Evolutionary conservation across 2,113 vertebrate species (phyloP), one percentile per base, ranked within the genome.

Genomic region (Protomyctophum bolini): DNA sequence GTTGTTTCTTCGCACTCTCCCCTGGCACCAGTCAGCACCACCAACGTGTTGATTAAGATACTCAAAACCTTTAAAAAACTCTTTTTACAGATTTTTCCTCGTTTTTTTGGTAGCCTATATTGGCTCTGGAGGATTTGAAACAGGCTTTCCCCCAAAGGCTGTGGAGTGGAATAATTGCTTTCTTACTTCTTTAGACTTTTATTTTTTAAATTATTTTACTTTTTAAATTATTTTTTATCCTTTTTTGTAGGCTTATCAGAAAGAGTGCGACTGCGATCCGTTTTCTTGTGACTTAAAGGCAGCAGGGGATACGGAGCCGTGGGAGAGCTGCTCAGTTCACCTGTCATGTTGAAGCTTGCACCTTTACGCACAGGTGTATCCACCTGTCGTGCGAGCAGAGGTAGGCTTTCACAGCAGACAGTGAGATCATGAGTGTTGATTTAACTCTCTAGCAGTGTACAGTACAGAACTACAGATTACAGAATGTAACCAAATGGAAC

Each of bases 301-400:
- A 68, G 60, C 52, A 8, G 15, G 15, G n/a, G 21, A 33, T 15
- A 2, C 10, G 58, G 55, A 65, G 11, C 64, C 29, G 73, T 68
- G 59, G 58, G 73, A 62, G 56, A 41, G 57, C 73, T 84, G 79
- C 80, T 77, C 15, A 7, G 33, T 86, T 87, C 90, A 91, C 86
- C 90, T 92, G 92, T 93, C 91, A 88, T 87, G 91, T 92, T 84
- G 73, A 15, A 89, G 91, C 91, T 83, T 83, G 92, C 69, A 68
- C 55, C 15, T 58, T 60, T 4, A 41, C 54, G 33, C 57, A 87
- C 90, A 94, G 92, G 92, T 93, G 92, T 77, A 83, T 76, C 81
- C 92, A 93, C 93, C 92, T 94, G 93, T 81, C 72, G 79, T 86
- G 86, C 80, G 66, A 86, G 71, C 81, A 6, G 10, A 70, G 73